These are phyloP conservation scores for Lomographa bimaculata DNA, from an alignment of 2,888 invertebrate genomes.

Conservation along the genomic window DNA sequence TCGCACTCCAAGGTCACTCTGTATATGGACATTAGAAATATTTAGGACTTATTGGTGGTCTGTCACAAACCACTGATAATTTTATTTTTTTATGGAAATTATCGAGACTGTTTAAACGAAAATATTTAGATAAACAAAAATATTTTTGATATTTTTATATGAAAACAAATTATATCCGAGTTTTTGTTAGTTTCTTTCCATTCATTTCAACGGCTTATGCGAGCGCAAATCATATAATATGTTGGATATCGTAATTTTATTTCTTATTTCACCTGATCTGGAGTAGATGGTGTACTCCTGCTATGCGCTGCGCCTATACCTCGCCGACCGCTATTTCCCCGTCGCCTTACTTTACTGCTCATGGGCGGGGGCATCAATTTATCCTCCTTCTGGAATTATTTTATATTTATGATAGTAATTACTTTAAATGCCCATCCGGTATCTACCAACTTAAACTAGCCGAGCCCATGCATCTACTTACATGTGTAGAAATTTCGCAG, in stretches of 20 bases:
- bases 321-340: slow-evolving; percentile 74
- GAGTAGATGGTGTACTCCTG: slow-evolving; percentile 87
- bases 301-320: slow-evolving; percentile 61
- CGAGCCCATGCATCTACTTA: not conserved
- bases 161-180: too few relatives aligned
- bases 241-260: not conserved
- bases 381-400: slow-evolving; percentile 76
- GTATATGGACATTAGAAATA: too few relatives aligned
- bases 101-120: too few relatives aligned
- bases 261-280: slow-evolving; percentile 78
- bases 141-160: too few relatives aligned
- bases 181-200: too few relatives aligned
- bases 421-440: not conserved
- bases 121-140: too few relatives aligned
- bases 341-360: slow-evolving; percentile 86
- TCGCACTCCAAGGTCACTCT: too few relatives aligned
- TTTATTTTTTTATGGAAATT: too few relatives aligned
- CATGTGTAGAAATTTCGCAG: not conserved
- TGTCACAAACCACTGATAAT: too few relatives aligned
- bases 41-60: too few relatives aligned
- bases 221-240: too few relatives aligned
- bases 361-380: slow-evolving; percentile 91
- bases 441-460: not conserved
- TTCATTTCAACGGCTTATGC: too few relatives aligned
- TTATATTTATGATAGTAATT: slow-evolving; percentile 1